Evolutionary conservation across 2,888 invertebrate genomes (phyloP).

Genomic region (Aleiodes alternator): DNA sequence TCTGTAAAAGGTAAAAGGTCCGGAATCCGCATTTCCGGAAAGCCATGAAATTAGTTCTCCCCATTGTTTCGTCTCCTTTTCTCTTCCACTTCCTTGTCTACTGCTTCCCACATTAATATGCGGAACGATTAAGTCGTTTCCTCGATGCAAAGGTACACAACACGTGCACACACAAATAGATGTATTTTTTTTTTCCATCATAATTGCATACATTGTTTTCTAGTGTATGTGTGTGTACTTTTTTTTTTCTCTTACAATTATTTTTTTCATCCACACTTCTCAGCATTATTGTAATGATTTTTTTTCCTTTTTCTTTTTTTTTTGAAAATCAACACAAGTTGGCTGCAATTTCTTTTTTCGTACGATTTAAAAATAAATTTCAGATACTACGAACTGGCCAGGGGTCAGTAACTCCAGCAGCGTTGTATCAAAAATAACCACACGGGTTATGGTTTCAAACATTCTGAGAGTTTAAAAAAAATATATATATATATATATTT

Average conservation of each 20-base stretch:
- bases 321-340: neutral
- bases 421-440: constrained; percentile 56
- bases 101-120: constrained; percentile 59
- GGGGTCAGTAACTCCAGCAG: constrained; percentile 73
- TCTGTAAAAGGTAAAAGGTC: constrained; percentile 43
- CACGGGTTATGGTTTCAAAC: constrained; percentile 25
- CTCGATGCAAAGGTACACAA: constrained; percentile 43
- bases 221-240: neutral
- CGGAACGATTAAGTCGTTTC: constrained; percentile 60
- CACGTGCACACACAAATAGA: neutral
- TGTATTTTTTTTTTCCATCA: neutral
- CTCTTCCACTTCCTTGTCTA: constrained; percentile 38
- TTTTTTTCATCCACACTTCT: neutral
- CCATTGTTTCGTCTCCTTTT: constrained; percentile 54
- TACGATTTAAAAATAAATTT: constrained; percentile 30
- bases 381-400: constrained; percentile 71
- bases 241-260: constrained; percentile 5
- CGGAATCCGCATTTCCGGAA: constrained; percentile 60
- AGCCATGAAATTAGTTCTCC: constrained; percentile 60
- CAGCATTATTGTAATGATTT: no score
- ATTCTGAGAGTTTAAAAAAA: constrained; percentile 49
- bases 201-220: constrained; percentile 5
- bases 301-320: no score
- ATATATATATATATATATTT: constrained; percentile 39
- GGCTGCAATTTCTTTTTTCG: neutral